Evolutionary conservation across 2,113 vertebrate species (phyloP).

Genomic region (Ornithorhynchus anatinus): DNA sequence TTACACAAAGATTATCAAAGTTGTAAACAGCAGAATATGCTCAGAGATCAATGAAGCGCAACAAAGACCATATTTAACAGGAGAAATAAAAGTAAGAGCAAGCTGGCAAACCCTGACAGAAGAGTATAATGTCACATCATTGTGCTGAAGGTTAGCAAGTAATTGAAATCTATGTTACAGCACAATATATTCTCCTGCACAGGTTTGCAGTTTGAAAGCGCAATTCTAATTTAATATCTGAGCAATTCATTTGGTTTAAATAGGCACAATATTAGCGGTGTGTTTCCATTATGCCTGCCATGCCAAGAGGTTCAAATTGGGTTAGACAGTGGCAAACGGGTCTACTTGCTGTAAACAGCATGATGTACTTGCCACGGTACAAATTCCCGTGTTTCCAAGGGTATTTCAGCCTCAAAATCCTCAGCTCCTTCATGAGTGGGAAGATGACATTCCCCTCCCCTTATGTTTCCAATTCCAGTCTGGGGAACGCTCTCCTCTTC

Average conservation of each 20-base stretch:
- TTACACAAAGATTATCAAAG: constrained; percentile 76
- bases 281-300: constrained; percentile 9
- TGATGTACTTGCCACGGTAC: not conserved
- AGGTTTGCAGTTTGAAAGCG: not conserved
- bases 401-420: not conserved
- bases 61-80: constrained; percentile 71
- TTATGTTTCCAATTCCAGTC: too few species aligned
- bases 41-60: constrained; percentile 70
- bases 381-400: not conserved
- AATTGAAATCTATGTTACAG: constrained; percentile 35
- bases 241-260: constrained; percentile 41
- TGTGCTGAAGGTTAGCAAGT: constrained; percentile 24
- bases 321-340: constrained; percentile 20
- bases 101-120: constrained; percentile 49
- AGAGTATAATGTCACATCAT: constrained; percentile 46
- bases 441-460: not conserved
- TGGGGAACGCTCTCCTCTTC: too few species aligned
- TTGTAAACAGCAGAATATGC: constrained; percentile 73
- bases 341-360: not conserved
- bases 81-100: constrained; percentile 63
- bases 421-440: not conserved
- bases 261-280: not conserved
- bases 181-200: constrained; percentile 2
- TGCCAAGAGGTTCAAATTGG: not conserved
- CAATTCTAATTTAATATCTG: constrained; percentile 18